Evolutionary conservation across 1,140 invertebrate genomes (phyloP), one percentile per base, ranked within the genome.

Genomic region (Heliconius congener): DNA sequence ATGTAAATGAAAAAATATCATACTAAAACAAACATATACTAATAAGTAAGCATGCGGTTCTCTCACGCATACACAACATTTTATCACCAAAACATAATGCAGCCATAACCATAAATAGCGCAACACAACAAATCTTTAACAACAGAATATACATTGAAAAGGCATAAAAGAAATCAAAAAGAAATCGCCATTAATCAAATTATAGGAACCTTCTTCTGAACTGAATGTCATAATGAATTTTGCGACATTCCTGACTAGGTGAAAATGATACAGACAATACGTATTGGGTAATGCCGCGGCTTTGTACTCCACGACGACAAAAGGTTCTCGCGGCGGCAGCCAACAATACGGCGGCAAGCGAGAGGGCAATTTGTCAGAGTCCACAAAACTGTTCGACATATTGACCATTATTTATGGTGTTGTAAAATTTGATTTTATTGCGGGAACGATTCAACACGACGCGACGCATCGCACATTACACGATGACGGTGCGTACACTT

Each of bases 401-500:
- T 92, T 93, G 92, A 90, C 91, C 92, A 93, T 94, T 93, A 94
- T 94, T 93, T 94, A 94, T 93, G 91, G 84, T 85, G 87, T 83
- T 88, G 89, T 92, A 89, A 91, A 91, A 90, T 88, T 88, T 86
- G 82, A 85, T 93, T 91, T 93, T 93, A 93, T 91, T 92, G 90
- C 93, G 90, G 88, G 91, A 93, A 90, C 86, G 86, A 86, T 89
- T 85, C 84, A 87, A 82, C 91, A 3, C 13, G 87, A 82, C 90
- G 88, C 84, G 87, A 82, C 91, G 42, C 42, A 87, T 82, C 90
- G 88, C 92, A 90, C 93, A 90, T 83, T 91, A 93, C 93, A 92
- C 84, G 90, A 90, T 88, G 87, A 90, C 89, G 84, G 75, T 77
- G 83, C 86, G 78, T 74, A 80, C 79, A 90, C 88, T 89, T 89